Evolutionary conservation across 2,797 vertebrate species (phyloP).

Genomic region (Chelmon rostratus): DNA sequence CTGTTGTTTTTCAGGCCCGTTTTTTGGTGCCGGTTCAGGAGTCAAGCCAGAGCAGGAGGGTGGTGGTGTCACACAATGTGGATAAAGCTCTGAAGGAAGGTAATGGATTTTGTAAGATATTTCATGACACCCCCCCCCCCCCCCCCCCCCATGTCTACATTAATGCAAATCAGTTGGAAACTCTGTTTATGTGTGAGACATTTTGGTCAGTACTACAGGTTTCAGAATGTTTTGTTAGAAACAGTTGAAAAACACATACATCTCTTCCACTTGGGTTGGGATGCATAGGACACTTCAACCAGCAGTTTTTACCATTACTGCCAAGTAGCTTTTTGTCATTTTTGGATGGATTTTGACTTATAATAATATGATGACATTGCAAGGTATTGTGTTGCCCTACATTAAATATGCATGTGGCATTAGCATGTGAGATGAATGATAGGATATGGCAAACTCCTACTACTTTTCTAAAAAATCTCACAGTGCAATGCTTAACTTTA

Average conservation of each 20-base stretch:
- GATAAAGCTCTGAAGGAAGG: slow-evolving; percentile 98
- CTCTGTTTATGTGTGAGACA: not conserved
- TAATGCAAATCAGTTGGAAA: not conserved
- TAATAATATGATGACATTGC: not conserved
- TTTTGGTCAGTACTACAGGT: not conserved
- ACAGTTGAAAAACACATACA: not conserved
- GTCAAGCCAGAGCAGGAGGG: slow-evolving; percentile 88
- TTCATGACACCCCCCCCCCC: not conserved
- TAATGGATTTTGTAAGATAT: slow-evolving; percentile 65
- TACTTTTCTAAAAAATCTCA: not conserved
- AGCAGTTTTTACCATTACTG: not conserved
- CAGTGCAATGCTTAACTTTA: not conserved
- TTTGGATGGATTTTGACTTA: not conserved
- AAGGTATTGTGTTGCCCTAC: too few relatives aligned
- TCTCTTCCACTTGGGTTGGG: not conserved
- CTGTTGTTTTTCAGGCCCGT: slow-evolving; percentile 84
- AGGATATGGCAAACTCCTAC: too few relatives aligned
- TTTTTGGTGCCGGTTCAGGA: slow-evolving; percentile 87
- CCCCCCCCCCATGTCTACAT: not conserved
- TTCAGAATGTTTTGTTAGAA: not conserved
- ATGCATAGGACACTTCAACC: not conserved
- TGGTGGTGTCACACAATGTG: slow-evolving; percentile 96
- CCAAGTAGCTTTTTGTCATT: not conserved
- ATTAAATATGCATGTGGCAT: not conserved
- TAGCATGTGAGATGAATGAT: not conserved